Base-by-base conservation (phyloP, 2,888 invertebrate species). In the Apotomis capreana region DNA sequence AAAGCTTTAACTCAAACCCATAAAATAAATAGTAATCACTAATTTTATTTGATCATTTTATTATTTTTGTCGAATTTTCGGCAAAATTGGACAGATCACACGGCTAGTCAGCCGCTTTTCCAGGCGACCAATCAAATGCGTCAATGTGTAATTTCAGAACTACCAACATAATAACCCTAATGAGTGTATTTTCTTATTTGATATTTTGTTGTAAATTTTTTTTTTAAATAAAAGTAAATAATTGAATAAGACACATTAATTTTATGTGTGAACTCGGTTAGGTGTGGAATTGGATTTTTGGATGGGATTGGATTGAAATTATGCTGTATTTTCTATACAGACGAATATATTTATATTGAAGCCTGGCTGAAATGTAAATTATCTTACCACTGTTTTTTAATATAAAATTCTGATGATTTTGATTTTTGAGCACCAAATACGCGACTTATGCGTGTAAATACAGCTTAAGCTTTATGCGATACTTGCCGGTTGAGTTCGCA, bases 71-170 rank as follows among this genome's bases (percentile, higher is more conserved):
- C 69, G 81, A 77, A 77, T 78, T 65, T 77, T 76, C 78, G 79
- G 77, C 79, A 78, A 76, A 80, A 78, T 76, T 74, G 67, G 73
- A 81, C 79, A 82, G 80, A 87, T 88, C 86, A 88, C 86, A 86
- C 86, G 84, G 83, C 62, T 55, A 67, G 81, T 88, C 89, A 89
- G 87, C 89, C 89, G 89, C 88, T 89, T 89, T 88, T 87, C 49
- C 36, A 60, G 65, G n/a, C 78, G 78, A 75, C 93, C 93, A 93
- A 93, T 93, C 93, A 92, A 88, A 87, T 89, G 89, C 89, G 83
- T 80, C 78, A 81, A 82, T 83, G 93, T 93, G 93, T 80, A 87
- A 86, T 80, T 79, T 64, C 80, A 80, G 68, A 70, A 46, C 71
- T 81, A 76, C 87, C 89, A 91, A 87, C 86, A 80, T 84, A 76